Percentiles rank a stretch among this genome's conserved stretches.
Evolutionary conservation across 2,113 vertebrate species (phyloP).

Genomic region (Nyctibius bracteatus): DNA sequence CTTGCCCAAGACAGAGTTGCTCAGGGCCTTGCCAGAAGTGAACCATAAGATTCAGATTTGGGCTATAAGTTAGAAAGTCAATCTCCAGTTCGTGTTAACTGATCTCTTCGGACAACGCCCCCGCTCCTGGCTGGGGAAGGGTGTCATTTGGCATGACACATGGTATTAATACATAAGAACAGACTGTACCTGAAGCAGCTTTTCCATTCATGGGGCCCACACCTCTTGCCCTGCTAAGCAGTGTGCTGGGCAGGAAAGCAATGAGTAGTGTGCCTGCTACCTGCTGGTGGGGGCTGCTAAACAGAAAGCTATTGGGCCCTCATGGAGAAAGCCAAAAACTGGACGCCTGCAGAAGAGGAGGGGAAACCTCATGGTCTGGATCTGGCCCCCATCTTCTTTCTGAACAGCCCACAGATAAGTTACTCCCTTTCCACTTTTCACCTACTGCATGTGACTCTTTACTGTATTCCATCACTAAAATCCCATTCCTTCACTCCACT

Average conservation of each 20-base stretch:
- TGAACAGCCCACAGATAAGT: not conserved
- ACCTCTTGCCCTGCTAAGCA: not conserved
- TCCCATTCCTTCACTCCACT: rapidly evolving
- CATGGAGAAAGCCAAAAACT: not conserved
- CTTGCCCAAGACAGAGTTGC: not conserved
- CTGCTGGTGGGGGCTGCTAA: not conserved
- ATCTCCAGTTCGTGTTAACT: conserved; percentile 11
- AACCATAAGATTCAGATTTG: not conserved
- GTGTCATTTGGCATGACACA: conserved; percentile 20
- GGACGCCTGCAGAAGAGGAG: not conserved
- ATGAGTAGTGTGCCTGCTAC: not conserved
- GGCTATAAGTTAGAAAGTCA: not conserved
- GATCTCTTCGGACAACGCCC: conserved; percentile 21
- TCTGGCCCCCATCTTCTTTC: not conserved
- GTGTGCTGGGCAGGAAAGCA: not conserved
- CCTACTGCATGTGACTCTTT: not conserved
- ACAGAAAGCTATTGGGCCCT: not conserved
- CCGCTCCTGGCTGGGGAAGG: not conserved
- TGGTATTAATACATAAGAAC: not conserved
- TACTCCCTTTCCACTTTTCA: not conserved
- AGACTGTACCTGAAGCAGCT: conserved; percentile 9
- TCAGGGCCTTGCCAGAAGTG: not conserved
- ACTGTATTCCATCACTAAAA: not conserved
- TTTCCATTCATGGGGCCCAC: not conserved
- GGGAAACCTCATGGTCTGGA: not conserved